Base-by-base conservation (phyloP, 2,888 invertebrate genomes). In the Dromius quadrimaculatus region DNA sequence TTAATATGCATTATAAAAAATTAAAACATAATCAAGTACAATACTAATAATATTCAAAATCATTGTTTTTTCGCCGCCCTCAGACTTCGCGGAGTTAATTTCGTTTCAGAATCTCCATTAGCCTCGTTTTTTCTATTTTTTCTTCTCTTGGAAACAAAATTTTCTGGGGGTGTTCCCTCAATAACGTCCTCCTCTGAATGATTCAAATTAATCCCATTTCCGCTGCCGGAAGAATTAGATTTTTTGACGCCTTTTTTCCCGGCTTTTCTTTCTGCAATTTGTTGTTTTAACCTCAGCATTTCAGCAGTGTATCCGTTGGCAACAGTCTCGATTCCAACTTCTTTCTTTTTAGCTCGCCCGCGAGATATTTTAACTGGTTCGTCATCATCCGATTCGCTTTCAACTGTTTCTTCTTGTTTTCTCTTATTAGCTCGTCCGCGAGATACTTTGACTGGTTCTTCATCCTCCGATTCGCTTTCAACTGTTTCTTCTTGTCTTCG, bases 211-310 rank as follows among this genome's bases (percentile, higher is more conserved):
- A 54, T 11, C 11, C n/a, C 54, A 11, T 23, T 28, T 9, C 22
- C 41, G 13, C 71, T 71, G 11, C 20, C 13, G n/a, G 71, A 38
- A 23, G 68, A 59, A 6, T 59, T 28, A 23, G 23, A 59, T 28
- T 65, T 61, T 6, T 61, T 45, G 6, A 50, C 22, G 11, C 57
- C 54, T 22, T 22, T 41, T 13, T 57, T 69, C n/a, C 54, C 57
- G 0, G 64, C 34, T 45, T 70, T 73, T 13, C 50, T 34, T 32
- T 45, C 64, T 17, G 69, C 69, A 13, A 75, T 61, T 63, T 74
- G 72, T 15, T 71, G 36, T 72, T 71, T 73, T 2, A 75, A 61
- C 23, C 73, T 28, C n/a, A 63, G 43, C 75, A 74, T 75, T 69
- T 75, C 75, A 4, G 72, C 73, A 3, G 71, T 76, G 62, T 61